Percentiles rank a stretch among this genome's conserved stretches.
These are phyloP conservation scores for Drosophila yooni DNA, from an alignment of 2,888 invertebrate genomes.

Conservation along the genomic window DNA sequence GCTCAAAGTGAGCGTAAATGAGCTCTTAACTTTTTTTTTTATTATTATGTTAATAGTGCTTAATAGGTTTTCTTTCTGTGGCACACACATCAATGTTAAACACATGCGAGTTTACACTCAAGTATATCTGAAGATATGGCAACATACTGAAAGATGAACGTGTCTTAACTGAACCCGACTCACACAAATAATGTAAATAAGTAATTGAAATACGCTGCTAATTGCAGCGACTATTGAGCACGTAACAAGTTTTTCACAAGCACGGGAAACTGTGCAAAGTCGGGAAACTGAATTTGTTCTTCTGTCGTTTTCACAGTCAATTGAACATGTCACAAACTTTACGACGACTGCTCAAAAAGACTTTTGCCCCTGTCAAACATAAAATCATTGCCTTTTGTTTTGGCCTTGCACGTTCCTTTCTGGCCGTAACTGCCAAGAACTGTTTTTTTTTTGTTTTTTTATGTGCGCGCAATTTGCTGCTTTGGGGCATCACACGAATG, in stretches of 20 bases:
- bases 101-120: neutral
- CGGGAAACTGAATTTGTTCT: slow-evolving; percentile 5
- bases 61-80: neutral
- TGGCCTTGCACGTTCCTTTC: slow-evolving; percentile 9
- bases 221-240: slow-evolving; percentile 45
- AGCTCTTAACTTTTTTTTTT: neutral
- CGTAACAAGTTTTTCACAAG: slow-evolving; percentile 22
- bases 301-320: slow-evolving; percentile 63
- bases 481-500: slow-evolving; percentile 14
- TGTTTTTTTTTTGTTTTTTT: slow-evolving; percentile 24
- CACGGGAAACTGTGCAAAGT: neutral
- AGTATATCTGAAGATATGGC: neutral
- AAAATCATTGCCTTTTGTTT: slow-evolving; percentile 24
- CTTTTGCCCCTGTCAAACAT: neutral
- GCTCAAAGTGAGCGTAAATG: neutral
- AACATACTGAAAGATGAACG: neutral
- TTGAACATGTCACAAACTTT: slow-evolving; percentile 61
- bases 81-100: neutral
- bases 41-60: neutral
- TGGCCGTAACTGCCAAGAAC: slow-evolving; percentile 9
- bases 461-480: slow-evolving; percentile 43
- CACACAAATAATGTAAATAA: neutral
- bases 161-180: neutral
- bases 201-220: slow-evolving; percentile 60
- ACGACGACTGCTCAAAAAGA: slow-evolving; percentile 24